Evolutionary conservation across 2,888 invertebrate species (phyloP), one percentile per base, ranked within the genome.

Genomic region (Eilema sororculum): DNA sequence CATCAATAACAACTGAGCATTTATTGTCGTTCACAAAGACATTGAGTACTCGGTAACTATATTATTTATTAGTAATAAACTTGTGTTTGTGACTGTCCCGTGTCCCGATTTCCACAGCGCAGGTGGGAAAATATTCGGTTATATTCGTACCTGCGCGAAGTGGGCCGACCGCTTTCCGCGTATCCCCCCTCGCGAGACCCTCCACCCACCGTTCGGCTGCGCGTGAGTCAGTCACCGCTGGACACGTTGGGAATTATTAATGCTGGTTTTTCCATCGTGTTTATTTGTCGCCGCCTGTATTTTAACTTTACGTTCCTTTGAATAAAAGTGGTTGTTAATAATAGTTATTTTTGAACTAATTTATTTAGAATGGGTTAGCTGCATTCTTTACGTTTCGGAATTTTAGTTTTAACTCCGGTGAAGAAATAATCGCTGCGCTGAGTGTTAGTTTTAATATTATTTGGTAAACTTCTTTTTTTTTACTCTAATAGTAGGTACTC

Each of bases 91-190:
- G 87, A 83, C 77, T 78, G 86, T 90, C 77, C 87, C 70, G 73
- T 77, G 87, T 87, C 77, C 88, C 76, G 76, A 82, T 90, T 83
- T 86, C 87, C 85, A 84, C 87, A 85, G 83, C 81, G 90, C 91
- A 94, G 94, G 94, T 94, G 93, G 93, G 89, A 86, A 90, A 91
- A 88, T 93, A 93, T 94, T 93, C 91, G 86, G 90, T 91, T 94
- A 95, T 93, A 93, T 94, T 88, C 84, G 93, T 94, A 92, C 93
- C 90, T 91, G 91, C 81, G 84, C 84, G 83, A 93, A 93, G 90
- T 94, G 91, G 94, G 92, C 82, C 93, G 91, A 90, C 81, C 84
- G 89, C 86, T 93, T 93, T 93, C 92, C 81, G 81, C 90, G 90
- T 86, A 81, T 87, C 83, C 79, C 81, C 41, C 78, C 74, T 71